Conservation (phyloP, 2,888 invertebrate species). For the Aphidoletes aphidimyza region DNA sequence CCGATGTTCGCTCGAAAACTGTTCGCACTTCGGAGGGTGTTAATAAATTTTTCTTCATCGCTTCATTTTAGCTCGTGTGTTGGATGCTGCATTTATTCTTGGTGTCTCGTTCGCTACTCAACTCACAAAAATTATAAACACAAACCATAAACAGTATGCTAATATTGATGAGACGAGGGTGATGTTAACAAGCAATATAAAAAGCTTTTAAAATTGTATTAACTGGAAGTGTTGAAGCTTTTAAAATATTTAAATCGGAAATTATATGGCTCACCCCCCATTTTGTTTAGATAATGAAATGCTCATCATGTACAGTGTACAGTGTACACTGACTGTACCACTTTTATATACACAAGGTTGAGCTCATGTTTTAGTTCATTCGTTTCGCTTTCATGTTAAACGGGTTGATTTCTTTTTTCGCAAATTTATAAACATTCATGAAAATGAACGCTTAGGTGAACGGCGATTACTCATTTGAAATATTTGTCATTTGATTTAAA, state of each 20-base stretch:
- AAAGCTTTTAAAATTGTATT: constrained; percentile 54
- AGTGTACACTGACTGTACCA: not conserved
- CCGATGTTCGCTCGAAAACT: not conserved
- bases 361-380: not conserved
- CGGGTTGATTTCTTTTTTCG: constrained; percentile 23
- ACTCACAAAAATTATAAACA: not conserved
- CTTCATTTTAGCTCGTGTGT: not conserved
- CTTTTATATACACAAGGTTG: constrained; percentile 13
- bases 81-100: not conserved
- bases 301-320: not conserved
- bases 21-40: constrained; percentile 36
- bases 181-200: not conserved
- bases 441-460: too few relatives aligned
- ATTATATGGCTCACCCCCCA: constrained; percentile 19
- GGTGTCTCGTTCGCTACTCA: too few relatives aligned
- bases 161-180: not conserved
- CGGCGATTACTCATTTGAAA: too few relatives aligned
- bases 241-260: constrained; percentile 53
- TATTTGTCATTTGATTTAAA: too few relatives aligned
- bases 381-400: constrained; percentile 35
- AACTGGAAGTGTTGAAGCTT: constrained; percentile 52
- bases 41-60: constrained; percentile 52
- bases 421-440: not conserved
- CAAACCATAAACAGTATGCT: constrained; percentile 50
- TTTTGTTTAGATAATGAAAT: constrained; percentile 15